Conservation (phyloP, 2,797 vertebrate genomes). For the Neoniphon sammara region DNA sequence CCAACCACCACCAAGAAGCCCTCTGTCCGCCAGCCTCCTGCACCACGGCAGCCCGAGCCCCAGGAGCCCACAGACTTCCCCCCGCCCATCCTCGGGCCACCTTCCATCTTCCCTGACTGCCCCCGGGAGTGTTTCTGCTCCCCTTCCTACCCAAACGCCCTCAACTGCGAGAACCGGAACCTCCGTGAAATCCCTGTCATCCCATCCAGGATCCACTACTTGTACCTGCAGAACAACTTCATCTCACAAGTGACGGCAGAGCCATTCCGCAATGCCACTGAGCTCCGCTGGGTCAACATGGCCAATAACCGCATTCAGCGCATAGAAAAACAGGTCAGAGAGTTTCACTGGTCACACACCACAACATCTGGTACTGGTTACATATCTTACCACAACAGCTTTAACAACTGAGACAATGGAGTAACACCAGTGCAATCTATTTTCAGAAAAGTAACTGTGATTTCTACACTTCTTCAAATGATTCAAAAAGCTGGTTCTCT, state of each 20-base stretch:
- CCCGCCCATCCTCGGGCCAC: constrained; percentile 89
- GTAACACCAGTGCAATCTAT: not conserved
- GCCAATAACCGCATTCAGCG: constrained; percentile 94
- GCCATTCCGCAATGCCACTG: constrained; percentile 90
- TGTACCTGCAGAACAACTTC: constrained; percentile 98
- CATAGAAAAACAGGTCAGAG: constrained; percentile 86
- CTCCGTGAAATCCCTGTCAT: constrained; percentile 90
- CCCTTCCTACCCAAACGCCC: constrained; percentile 88
- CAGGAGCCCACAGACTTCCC: constrained; percentile 93
- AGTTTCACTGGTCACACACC: not conserved
- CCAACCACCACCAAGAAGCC: constrained; percentile 70
- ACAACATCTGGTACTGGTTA: too few species aligned
- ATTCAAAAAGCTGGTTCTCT: not conserved
- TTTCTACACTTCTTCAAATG: not conserved
- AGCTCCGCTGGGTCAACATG: constrained; percentile 93
- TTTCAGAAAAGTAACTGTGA: not conserved
- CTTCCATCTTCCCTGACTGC: constrained; percentile 89
- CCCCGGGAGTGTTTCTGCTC: constrained; percentile 92
- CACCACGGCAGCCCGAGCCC: constrained; percentile 78
- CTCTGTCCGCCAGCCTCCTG: constrained; percentile 52
- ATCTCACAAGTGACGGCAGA: constrained; percentile 90
- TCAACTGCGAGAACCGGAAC: constrained; percentile 98
- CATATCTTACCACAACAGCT: not conserved
- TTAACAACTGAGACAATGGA: not conserved
- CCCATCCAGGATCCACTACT: constrained; percentile 90